These are phyloP conservation scores for Pediacus dermestoides DNA, from an alignment of 2,888 invertebrate species.

Conservation along the genomic window DNA sequence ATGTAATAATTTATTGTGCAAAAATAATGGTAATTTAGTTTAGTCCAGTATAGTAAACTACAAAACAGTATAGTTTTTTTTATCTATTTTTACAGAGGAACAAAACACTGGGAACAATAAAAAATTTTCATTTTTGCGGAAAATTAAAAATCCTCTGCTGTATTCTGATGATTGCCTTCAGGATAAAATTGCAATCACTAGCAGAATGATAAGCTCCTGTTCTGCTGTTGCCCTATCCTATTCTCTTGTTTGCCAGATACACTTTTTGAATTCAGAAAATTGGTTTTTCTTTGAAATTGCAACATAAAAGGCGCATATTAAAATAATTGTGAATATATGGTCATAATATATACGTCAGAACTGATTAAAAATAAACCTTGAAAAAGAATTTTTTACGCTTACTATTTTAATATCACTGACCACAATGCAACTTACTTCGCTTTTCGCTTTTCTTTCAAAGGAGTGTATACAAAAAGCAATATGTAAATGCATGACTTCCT, in stretches of 20 bases:
- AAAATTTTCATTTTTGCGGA: conserved; percentile 23
- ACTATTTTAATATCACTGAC: too few species aligned
- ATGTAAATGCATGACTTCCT: too few species aligned
- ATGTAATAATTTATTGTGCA: too few species aligned
- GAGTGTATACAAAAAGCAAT: too few species aligned
- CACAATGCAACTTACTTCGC: too few species aligned
- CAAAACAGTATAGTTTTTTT: not conserved
- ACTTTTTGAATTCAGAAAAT: conserved; percentile 11
- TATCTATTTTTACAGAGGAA: conserved; percentile 1
- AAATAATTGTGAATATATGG: too few species aligned
- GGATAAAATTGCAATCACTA: conserved; percentile 29
- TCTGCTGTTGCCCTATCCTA: conserved; percentile 13
- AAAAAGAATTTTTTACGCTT: too few species aligned
- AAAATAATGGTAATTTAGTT: too few species aligned
- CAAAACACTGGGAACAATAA: conserved; percentile 3
- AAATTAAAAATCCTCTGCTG: conserved; percentile 25
- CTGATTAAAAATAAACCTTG: too few species aligned
- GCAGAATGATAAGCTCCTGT: conserved; percentile 23
- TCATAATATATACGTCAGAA: too few species aligned
- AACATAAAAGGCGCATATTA: too few species aligned
- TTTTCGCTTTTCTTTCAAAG: too few species aligned
- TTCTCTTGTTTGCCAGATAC: conserved; percentile 10
- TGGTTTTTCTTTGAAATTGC: conserved; percentile 14
- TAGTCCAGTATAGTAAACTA: not conserved
- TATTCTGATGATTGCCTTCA: conserved; percentile 24